These are phyloP conservation scores for Chrysopa pallens DNA, from an alignment of 1,140 invertebrate species.

Conservation along the genomic window DNA sequence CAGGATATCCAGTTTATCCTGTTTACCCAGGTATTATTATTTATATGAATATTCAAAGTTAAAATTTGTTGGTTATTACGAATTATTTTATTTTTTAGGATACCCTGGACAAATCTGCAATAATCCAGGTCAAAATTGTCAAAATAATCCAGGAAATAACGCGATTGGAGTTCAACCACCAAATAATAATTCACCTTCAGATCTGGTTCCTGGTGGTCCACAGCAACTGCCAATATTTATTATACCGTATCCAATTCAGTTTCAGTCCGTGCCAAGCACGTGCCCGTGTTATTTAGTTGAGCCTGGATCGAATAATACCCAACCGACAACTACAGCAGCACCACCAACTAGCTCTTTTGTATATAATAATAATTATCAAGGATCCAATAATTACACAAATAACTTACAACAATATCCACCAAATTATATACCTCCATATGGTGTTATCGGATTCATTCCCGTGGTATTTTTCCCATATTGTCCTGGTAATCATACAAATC, in stretches of 20 bases:
- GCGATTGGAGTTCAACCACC: slow-evolving; percentile 17
- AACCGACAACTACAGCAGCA: slow-evolving; percentile 6
- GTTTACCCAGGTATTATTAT: not conserved
- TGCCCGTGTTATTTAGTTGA: slow-evolving; percentile 21
- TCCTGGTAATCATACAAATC: slow-evolving; percentile 24
- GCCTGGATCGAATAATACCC: slow-evolving; percentile 9
- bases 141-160: slow-evolving; percentile 5
- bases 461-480: slow-evolving; percentile 39
- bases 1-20: slow-evolving; percentile 3
- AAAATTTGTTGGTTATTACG: no score
- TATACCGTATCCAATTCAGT: slow-evolving; percentile 15
- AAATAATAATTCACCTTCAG: not conserved
- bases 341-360: slow-evolving; percentile 7
- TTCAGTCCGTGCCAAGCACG: slow-evolving; percentile 16
- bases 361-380: slow-evolving; percentile 7
- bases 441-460: slow-evolving; percentile 34
- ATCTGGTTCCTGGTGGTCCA: slow-evolving; percentile 1
- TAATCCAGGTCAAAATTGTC: not conserved
- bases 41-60: no score
- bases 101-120: not conserved
- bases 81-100: no score
- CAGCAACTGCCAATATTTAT: slow-evolving; percentile 7
- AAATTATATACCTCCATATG: slow-evolving; percentile 24
- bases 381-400: not conserved
- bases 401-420: slow-evolving; percentile 9